Conservation (phyloP, 1,140 invertebrate genomes). For the Drosophila repletoides region DNA sequence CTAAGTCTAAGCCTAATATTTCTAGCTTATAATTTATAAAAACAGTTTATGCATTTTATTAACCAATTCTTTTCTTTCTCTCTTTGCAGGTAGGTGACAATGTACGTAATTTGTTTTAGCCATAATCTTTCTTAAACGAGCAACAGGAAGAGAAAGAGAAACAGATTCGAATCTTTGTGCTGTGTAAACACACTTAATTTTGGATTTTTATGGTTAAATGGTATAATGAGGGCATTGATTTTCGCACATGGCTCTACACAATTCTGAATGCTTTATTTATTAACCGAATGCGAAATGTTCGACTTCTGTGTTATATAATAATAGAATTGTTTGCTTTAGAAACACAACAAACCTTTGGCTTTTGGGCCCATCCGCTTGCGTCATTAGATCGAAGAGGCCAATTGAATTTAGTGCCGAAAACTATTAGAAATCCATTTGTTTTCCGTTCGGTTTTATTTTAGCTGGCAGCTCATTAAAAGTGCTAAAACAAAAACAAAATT, state of each 20-base stretch:
- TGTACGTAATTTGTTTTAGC: constrained; percentile 61
- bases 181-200: constrained; percentile 11
- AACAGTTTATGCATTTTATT: background rate
- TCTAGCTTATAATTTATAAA: too few relatives aligned
- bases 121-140: too few relatives aligned
- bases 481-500: constrained; percentile 16
- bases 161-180: background rate
- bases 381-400: constrained; percentile 38
- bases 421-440: constrained; percentile 37
- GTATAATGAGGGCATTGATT: background rate
- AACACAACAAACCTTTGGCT: constrained; percentile 50
- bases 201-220: background rate
- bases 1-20: too few relatives aligned
- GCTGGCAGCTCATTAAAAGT: constrained; percentile 44
- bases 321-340: constrained; percentile 36
- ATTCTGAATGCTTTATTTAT: constrained; percentile 52
- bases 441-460: constrained; percentile 41
- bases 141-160: constrained; percentile 3
- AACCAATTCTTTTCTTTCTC: constrained; percentile 27
- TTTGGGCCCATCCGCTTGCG: constrained; percentile 36
- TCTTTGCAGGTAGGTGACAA: constrained; percentile 76
- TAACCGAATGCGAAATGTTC: constrained; percentile 21
- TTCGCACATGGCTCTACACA: constrained; percentile 40
- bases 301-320: constrained; percentile 45
- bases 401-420: constrained; percentile 14